Base-by-base conservation (phyloP, 1,140 invertebrate genomes). In the Magallana angulata region DNA sequence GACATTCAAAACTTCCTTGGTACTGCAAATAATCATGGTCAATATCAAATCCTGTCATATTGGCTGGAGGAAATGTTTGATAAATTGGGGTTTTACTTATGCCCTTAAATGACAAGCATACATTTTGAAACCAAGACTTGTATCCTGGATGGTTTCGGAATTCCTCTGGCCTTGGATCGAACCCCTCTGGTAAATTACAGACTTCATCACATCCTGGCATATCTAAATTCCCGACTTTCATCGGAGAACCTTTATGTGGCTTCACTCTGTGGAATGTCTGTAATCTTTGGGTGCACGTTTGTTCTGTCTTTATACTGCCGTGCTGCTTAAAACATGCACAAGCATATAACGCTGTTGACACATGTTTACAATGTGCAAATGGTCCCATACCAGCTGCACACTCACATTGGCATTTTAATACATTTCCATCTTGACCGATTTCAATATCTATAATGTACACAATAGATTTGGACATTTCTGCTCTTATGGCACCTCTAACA, bases 311-410 rank as follows among this genome's bases (percentile, higher is more conserved):
- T 9, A 89, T 16, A 18, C 76, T 57, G 9, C 64, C 86, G 57
- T 57, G 82, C 56, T 56, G 59, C 11, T n/a, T 14, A 87, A 87
- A 88, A 68, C 56, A 24, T 36, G 18, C 30, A 14, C 89, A 85
- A 59, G 82, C 12, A 89, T 62, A 90, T 0, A 91, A 71, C 7
- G 88, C 71, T 71, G 71, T 24, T 57, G 57, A 80, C 57, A 91
- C 89, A 90, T 90, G 90, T 84, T 91, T 90, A 68, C 89, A 90
- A 84, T 91, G 90, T 71, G 89, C 87, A 85, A 81, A 36, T 14
- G 87, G 86, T 9, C 87, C 87, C 82, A 88, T 87, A 14, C 89
- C 89, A 60, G 86, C 88, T 14, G 76, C 88, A 88, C 87, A 91
- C 12, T 12, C 86, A 88, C 84, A 85, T 60, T 85, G 84, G 7